These are phyloP conservation scores for Protobothrops flavoviridis DNA, from an alignment of 2,113 vertebrate genomes.

Conservation along the genomic window DNA sequence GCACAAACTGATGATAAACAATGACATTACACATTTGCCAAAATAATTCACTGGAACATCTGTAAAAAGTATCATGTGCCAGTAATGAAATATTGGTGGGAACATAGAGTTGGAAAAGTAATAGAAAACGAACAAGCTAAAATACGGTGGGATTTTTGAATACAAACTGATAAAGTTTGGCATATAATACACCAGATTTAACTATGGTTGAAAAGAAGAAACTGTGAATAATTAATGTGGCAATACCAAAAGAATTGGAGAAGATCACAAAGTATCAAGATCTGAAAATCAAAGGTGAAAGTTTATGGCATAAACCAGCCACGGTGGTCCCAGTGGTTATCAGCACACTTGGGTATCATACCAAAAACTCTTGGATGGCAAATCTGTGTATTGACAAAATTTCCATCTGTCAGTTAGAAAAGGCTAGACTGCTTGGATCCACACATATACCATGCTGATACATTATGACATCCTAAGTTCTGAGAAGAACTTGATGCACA, in stretches of 20 bases:
- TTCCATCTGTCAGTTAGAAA: not conserved
- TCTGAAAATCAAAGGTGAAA: not conserved
- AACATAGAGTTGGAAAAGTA: not conserved
- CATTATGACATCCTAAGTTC: not conserved
- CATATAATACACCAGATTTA: not conserved
- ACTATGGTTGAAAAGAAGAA: not conserved
- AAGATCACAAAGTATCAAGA: not conserved
- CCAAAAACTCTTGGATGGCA: not conserved
- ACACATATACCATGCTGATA: not conserved
- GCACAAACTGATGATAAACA: not conserved
- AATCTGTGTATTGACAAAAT: not conserved
- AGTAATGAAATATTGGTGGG: not conserved
- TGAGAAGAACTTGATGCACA: not conserved
- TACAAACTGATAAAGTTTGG: not conserved
- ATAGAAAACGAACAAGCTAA: not conserved
- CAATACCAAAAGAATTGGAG: not conserved
- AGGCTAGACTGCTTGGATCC: not conserved
- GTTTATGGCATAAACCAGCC: not conserved
- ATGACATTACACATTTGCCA: not conserved
- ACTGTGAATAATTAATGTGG: not conserved
- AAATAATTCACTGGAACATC: not conserved
- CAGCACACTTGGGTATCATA: not conserved
- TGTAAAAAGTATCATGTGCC: not conserved
- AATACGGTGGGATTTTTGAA: not conserved
- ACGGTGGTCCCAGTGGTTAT: not conserved